Base-by-base conservation (phyloP, 2,113 vertebrate species). In the Promerops cafer region DNA sequence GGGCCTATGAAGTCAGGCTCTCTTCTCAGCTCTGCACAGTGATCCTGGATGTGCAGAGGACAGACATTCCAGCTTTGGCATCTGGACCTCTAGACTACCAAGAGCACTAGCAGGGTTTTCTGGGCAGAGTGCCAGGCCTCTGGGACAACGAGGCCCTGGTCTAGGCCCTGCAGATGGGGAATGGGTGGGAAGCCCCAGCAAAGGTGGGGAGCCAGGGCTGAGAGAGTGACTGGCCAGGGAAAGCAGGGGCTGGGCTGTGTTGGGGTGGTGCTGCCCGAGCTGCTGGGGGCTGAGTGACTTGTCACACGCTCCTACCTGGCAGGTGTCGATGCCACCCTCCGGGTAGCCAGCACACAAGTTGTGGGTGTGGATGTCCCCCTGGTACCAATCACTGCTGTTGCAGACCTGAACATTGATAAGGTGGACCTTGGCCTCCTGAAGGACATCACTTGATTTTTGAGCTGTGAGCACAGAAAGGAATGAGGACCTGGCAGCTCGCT, bases 231-330 rank as follows among this genome's bases (percentile, higher is more conserved):
- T 49, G 24, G 31, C n/a, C 15, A 33, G 70, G 49, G 24, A 63
- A 27, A 82, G 79, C 40, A 27, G 1, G 1, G 1, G 12, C 20
- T 0, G 2, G 40, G 37, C 6, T 37, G 3, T 4, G 8, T n/a
- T 30, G 50, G 45, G 33, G 30, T 0, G 0, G 14, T 11, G 23
- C 31, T 40, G 33, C 14, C 37, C 4, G 2, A 0, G 1, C 40
- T 49, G 76, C 89, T 75, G 89, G 16, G 26, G 27, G 6, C 20
- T 5, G 14, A 54, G 30, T 9, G 53, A 19, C 21, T 26, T 1
- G 1, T 21, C 11, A 47, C 31, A 14, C 0, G 0, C n/a, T 78
- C 69, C 26, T 90, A 90, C 93, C 93, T 93, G 87, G 60, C 95
- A 94, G 18, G 65, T 85, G 70, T 88, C 79, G 0, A 88, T 74